A percentile compares a stretch with the other conserved stretches of the same genome.
Conservation (phyloP, 1,140 invertebrate species). For the Drosophila micromelanica region DNA sequence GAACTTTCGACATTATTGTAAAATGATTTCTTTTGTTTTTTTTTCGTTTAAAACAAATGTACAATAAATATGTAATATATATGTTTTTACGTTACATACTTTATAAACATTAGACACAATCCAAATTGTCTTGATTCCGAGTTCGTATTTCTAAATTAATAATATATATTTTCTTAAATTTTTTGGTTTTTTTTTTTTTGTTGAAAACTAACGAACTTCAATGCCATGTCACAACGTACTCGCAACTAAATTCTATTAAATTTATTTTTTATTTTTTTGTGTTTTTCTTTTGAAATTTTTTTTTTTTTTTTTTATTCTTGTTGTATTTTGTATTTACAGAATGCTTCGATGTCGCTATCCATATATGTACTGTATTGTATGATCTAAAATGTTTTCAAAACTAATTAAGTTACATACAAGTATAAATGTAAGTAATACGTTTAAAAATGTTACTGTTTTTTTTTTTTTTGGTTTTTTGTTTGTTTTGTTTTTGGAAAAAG, state of each 20-base stretch:
- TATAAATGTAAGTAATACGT: slow-evolving; percentile 67
- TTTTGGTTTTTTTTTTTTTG: slow-evolving; percentile 14
- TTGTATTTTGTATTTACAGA: slow-evolving; percentile 74
- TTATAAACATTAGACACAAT: slow-evolving; percentile 39
- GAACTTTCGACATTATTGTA: slow-evolving; percentile 33
- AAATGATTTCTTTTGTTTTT: slow-evolving; percentile 18
- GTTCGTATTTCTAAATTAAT: slow-evolving; percentile 31
- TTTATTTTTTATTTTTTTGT: no score
- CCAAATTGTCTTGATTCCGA: slow-evolving; percentile 48
- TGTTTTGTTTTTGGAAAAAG: slow-evolving; percentile 69
- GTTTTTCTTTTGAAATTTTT: slow-evolving; percentile 7
- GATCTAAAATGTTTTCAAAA: slow-evolving; percentile 79
- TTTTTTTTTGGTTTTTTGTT: slow-evolving; percentile 32
- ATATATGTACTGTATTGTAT: slow-evolving; percentile 47
- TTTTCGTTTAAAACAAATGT: slow-evolving; percentile 36
- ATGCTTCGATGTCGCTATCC: slow-evolving; percentile 80
- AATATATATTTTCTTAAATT: slow-evolving; percentile 16
- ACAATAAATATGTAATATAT: slow-evolving; percentile 40
- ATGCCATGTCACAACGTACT: slow-evolving; percentile 19
- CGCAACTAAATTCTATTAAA: slow-evolving; percentile 37
- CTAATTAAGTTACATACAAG: slow-evolving; percentile 75
- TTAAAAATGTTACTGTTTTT: slow-evolving; percentile 68
- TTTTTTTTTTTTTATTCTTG: slow-evolving; percentile 18
- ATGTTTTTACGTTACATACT: slow-evolving; percentile 13
- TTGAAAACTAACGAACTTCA: slow-evolving; percentile 28